phyloP scores from a whole-genome alignment of 2,888 invertebrate genomes.

The Cryptophagus acutangulus region DNA sequence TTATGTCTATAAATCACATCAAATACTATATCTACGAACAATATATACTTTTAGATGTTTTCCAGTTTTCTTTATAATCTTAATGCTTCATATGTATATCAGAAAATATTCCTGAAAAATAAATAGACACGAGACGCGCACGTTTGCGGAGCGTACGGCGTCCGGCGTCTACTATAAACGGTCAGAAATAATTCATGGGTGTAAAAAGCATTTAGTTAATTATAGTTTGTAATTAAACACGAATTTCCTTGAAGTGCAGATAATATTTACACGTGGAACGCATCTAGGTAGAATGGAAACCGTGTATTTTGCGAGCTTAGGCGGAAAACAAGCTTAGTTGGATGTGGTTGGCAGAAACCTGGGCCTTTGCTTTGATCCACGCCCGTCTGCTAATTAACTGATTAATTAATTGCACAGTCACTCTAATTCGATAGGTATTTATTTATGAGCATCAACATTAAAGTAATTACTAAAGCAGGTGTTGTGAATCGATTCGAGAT shows the following conservation, averaged over 20 bases:
- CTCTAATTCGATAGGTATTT: constrained; percentile 46
- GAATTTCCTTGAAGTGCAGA: too few relatives aligned
- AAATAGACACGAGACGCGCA: too few relatives aligned
- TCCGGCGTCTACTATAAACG: too few relatives aligned
- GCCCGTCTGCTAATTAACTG: constrained; percentile 47
- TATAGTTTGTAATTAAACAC: too few relatives aligned
- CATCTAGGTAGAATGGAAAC: not conserved
- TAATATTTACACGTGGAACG: too few relatives aligned
- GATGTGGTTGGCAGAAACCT: constrained; percentile 25
- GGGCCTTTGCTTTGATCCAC: constrained; percentile 43
- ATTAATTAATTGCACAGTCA: constrained; percentile 49
- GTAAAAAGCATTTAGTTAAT: too few relatives aligned
- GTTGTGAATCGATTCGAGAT: constrained; percentile 29
- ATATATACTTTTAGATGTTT: too few relatives aligned
- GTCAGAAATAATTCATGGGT: too few relatives aligned
- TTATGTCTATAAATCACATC: constrained; percentile 42
- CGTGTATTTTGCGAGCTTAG: constrained; percentile 11
- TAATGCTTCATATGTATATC: too few relatives aligned
- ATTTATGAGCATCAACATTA: constrained; percentile 48
- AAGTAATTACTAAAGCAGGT: constrained; percentile 44
- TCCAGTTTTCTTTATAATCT: too few relatives aligned
- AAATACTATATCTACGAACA: constrained; percentile 10
- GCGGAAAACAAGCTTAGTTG: constrained; percentile 16
- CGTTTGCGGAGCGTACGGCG: too few relatives aligned
- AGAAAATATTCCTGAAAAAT: too few relatives aligned